phyloP scores from a whole-genome alignment of 2,797 vertebrate species.

The Caiman crocodilus region DNA sequence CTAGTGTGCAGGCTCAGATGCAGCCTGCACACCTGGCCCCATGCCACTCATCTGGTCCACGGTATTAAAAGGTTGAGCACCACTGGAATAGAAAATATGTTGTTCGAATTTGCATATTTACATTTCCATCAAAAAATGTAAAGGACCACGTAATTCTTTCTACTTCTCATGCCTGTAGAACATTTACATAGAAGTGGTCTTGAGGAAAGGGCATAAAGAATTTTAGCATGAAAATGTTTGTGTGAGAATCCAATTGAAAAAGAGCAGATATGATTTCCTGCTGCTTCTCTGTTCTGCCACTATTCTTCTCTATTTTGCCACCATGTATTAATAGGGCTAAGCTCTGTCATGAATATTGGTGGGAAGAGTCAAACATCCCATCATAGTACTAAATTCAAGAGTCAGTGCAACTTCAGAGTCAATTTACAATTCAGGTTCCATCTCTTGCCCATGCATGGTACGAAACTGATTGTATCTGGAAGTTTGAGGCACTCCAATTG shows the following conservation, averaged over 20 bases:
- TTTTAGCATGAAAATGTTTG: background rate
- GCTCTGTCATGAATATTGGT: background rate
- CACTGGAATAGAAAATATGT: background rate
- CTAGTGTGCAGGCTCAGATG: no score
- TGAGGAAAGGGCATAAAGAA: background rate
- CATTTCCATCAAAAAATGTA: background rate
- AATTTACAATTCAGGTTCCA: background rate
- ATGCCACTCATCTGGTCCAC: no score
- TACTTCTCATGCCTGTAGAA: no score
- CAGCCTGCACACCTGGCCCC: no score
- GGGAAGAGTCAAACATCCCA: background rate
- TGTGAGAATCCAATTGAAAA: background rate
- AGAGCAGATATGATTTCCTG: background rate
- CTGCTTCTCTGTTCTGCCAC: background rate
- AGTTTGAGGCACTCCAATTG: background rate
- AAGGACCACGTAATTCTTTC: no score
- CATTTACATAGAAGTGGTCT: background rate
- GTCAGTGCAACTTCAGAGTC: background rate
- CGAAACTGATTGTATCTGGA: background rate
- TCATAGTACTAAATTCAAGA: background rate
- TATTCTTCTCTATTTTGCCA: background rate
- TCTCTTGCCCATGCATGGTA: background rate
- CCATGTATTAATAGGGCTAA: background rate
- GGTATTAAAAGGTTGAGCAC: no score
- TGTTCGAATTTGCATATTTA: background rate